Evolutionary conservation across 2,888 invertebrate species (phyloP).

Genomic region (Escarpia spicata): DNA sequence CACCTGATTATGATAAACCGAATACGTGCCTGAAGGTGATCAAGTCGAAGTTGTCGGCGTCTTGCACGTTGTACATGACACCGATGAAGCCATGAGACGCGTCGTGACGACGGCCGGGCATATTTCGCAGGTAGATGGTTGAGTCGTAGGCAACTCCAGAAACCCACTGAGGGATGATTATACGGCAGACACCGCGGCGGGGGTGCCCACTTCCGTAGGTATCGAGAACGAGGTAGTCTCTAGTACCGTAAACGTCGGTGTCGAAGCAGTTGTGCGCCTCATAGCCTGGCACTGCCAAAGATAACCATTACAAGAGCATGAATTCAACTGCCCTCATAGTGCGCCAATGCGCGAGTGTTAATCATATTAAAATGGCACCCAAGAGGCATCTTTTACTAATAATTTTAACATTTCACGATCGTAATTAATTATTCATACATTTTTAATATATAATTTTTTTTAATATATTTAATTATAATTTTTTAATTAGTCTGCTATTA

Average conservation of each 20-base stretch:
- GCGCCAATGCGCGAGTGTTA: too few species aligned
- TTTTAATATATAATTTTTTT: too few species aligned
- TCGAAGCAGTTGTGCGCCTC: neutral
- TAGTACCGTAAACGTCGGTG: conserved; percentile 6
- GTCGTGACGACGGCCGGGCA: conserved; percentile 18
- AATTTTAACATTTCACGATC: too few species aligned
- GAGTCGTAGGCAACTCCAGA: conserved; percentile 13
- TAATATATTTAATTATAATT: too few species aligned
- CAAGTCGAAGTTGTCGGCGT: conserved; percentile 27
- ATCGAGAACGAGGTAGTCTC: conserved; percentile 19
- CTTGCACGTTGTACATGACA: conserved; percentile 18
- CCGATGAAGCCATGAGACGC: neutral
- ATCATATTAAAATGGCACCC: too few species aligned
- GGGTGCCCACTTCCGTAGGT: neutral
- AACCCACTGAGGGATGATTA: conserved; percentile 19
- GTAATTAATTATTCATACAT: too few species aligned
- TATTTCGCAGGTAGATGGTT: conserved; percentile 9
- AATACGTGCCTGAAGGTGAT: neutral
- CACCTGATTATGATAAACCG: too few species aligned
- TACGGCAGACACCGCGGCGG: neutral
- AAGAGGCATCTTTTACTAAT: too few species aligned
- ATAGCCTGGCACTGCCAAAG: neutral
- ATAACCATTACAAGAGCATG: neutral
- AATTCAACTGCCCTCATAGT: too few species aligned
- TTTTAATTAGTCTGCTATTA: too few species aligned